Conservation (phyloP, 2,797 vertebrate species). For the Euthynnus affinis region DNA sequence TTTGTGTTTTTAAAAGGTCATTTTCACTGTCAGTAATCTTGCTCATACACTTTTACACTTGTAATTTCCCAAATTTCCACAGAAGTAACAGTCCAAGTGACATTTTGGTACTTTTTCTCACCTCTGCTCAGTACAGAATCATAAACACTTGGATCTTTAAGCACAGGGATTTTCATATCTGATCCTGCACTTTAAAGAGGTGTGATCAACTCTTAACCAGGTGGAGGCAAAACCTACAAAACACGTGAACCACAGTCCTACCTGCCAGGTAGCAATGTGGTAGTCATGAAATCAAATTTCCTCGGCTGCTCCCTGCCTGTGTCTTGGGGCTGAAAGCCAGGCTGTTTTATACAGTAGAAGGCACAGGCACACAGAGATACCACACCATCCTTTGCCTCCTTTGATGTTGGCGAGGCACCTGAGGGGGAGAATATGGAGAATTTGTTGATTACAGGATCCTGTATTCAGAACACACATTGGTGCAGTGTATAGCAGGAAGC, state of each 20-base stretch:
- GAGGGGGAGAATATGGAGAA: conserved; percentile 73
- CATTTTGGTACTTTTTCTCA: conserved; percentile 25
- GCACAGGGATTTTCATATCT: conserved; percentile 50
- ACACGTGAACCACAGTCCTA: conserved; percentile 67
- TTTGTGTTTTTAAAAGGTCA: not conserved
- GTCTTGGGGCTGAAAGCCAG: conserved; percentile 69
- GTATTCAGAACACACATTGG: conserved; percentile 75
- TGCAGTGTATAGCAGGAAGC: conserved; percentile 50
- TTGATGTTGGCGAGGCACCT: conserved; percentile 80
- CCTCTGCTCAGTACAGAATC: not conserved
- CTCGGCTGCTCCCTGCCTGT: conserved; percentile 71
- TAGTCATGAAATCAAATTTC: conserved; percentile 76
- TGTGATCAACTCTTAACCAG: conserved; percentile 59
- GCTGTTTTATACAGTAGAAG: conserved; percentile 70
- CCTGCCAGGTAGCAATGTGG: conserved; percentile 69
- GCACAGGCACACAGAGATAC: conserved; percentile 75
- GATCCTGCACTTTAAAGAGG: conserved; percentile 60
- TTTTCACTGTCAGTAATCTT: not conserved
- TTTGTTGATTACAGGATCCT: conserved; percentile 74
- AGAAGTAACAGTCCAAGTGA: not conserved
- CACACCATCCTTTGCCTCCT: conserved; percentile 76
- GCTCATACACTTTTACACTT: not conserved
- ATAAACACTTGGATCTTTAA: conserved; percentile 34
- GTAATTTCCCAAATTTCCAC: not conserved
- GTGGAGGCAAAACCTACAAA: conserved; percentile 57